A percentile compares a stretch with the other conserved stretches of the same genome.
phyloP scores from a whole-genome alignment of 37 sponge, comb jelly and placozoan species.

The Crambe crambe region DNA sequence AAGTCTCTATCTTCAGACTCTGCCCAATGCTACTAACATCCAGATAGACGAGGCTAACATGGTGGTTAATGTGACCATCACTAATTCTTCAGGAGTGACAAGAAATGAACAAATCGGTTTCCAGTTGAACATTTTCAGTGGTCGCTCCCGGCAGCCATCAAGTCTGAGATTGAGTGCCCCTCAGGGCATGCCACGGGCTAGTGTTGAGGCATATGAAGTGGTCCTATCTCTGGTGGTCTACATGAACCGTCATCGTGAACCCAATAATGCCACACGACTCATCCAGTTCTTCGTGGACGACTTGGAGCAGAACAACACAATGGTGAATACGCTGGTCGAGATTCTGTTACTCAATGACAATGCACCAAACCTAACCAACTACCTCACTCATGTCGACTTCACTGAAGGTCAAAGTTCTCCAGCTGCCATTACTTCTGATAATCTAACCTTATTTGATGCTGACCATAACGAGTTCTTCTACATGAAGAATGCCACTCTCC shows the following conservation, averaged over 20 bases:
- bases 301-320: constrained; percentile 46
- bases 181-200: constrained; percentile 15
- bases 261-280: constrained; percentile 67
- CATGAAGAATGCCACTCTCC: constrained; percentile 59
- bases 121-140: constrained; percentile 7
- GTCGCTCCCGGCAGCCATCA: background rate
- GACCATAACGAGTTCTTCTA: constrained; percentile 89
- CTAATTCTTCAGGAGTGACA: background rate
- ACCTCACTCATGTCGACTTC: constrained; percentile 26
- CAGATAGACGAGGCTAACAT: constrained; percentile 8
- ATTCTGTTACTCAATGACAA: constrained; percentile 69
- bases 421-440: constrained; percentile 41
- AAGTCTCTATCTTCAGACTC: constrained; percentile 21
- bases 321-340: constrained; percentile 40
- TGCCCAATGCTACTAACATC: background rate
- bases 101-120: constrained; percentile 36
- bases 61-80: constrained; percentile 23
- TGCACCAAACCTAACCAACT: constrained; percentile 56
- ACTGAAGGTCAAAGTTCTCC: constrained; percentile 47
- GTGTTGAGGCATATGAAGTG: constrained; percentile 59
- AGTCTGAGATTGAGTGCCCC: constrained; percentile 47
- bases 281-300: constrained; percentile 74
- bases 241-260: constrained; percentile 69
- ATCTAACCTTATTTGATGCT: constrained; percentile 68
- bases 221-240: constrained; percentile 70